phyloP scores from a whole-genome alignment of 2,888 invertebrate species.

The Microctonus aethiopoides region DNA sequence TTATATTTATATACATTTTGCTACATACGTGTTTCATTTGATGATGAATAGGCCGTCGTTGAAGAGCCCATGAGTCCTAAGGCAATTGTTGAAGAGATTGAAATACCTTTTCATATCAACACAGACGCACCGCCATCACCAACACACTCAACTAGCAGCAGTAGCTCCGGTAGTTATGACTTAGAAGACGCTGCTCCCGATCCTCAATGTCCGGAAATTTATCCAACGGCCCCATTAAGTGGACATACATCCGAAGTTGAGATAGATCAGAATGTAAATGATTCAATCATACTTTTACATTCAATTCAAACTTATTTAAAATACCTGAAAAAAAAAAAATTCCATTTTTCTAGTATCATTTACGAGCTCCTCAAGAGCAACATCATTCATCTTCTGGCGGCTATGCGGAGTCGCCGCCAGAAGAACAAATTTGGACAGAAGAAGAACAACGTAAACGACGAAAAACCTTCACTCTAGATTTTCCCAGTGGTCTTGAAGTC shows the following conservation, averaged over 20 bases:
- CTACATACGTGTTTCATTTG: background rate
- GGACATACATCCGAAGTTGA: slow-evolving; percentile 57
- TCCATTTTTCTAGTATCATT: background rate
- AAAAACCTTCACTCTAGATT: slow-evolving; percentile 82
- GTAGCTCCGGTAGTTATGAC: slow-evolving; percentile 65
- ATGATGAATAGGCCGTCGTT: slow-evolving; percentile 54
- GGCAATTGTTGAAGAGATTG: slow-evolving; percentile 58
- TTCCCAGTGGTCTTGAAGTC: slow-evolving; percentile 73
- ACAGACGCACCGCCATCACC: slow-evolving; percentile 54
- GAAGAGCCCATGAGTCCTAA: slow-evolving; percentile 61
- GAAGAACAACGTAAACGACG: slow-evolving; percentile 80
- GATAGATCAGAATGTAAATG: slow-evolving; percentile 56
- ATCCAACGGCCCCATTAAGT: slow-evolving; percentile 48
- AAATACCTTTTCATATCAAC: slow-evolving; percentile 46
- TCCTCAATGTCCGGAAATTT: slow-evolving; percentile 45
- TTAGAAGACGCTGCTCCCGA: slow-evolving; percentile 63
- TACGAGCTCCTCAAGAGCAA: slow-evolving; percentile 47
- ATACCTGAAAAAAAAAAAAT: background rate
- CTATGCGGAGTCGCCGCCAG: slow-evolving; percentile 63
- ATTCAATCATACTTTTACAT: background rate
- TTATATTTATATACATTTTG: background rate
- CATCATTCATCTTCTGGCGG: slow-evolving; percentile 62
- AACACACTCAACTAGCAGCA: slow-evolving; percentile 61
- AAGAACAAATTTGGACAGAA: slow-evolving; percentile 70
- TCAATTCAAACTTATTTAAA: background rate